Base-by-base conservation (phyloP, 2,888 invertebrate species). In the Parapristionchus giblindavisi region DNA sequence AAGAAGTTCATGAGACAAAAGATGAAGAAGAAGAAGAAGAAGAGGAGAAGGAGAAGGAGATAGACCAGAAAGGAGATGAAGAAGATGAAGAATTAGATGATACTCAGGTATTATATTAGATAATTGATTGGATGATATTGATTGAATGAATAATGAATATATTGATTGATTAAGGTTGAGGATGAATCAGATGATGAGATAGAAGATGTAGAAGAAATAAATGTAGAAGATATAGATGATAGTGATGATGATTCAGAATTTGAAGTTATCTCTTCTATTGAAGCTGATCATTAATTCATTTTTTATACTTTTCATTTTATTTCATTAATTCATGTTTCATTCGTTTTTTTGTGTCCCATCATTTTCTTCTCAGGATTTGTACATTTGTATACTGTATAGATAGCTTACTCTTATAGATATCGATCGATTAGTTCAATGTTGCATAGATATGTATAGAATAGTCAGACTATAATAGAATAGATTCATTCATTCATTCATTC, bases 231-330 rank as follows among this genome's bases (percentile, higher is more conserved):
- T 52, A 27, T 14, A 2, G 70, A 54, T 11, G 56, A 71, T 29
- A 56, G 56, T 2, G 70, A 71, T 24, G 36, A n/a, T 21, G 70
- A 71, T 56, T 71, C 70, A 1, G 70, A 71, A 6, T 71, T 56
- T 40, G 70, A 71, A 56, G 70, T 71, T 8, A 71, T 71, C 21
- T 29, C 40, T 27, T 40, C 40, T 32, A n/a, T 40, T 11, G 70
- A 71, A 21, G 70, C 29, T n/a, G 24, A 34, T 36, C 34, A 68
- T n/a, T n/a, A n/a, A n/a, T n/a, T n/a, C n/a, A n/a, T n/a, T n/a
- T n/a, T n/a, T n/a, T n/a, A n/a, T n/a, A n/a, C n/a, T n/a, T n/a
- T n/a, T n/a, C n/a, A n/a, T n/a, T n/a, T n/a, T n/a, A n/a, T n/a
- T n/a, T n/a, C n/a, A n/a, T n/a, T n/a, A n/a, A n/a, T n/a, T n/a